Conservation (phyloP, 2,888 invertebrate genomes). For the Crioceris asparagi region DNA sequence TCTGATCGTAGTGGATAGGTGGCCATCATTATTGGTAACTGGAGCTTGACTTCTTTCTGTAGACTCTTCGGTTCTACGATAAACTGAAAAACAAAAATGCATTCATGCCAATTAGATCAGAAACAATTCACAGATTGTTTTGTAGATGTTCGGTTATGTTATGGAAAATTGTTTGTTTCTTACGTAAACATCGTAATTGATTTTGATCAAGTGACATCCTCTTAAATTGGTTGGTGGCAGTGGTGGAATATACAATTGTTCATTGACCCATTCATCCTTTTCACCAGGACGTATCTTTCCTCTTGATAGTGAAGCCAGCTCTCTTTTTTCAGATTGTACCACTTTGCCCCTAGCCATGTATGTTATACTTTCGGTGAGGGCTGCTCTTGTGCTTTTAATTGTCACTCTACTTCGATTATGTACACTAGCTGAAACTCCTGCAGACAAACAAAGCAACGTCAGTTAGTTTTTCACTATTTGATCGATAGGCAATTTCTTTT, state of each 20-base stretch:
- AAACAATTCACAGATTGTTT: background rate
- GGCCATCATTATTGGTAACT: constrained; percentile 82
- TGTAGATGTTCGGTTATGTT: no score
- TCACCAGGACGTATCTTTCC: constrained; percentile 75
- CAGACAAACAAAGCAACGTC: no score
- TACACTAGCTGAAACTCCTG: constrained; percentile 63
- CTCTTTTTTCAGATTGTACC: constrained; percentile 77
- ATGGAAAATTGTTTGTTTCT: no score
- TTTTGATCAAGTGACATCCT: constrained; percentile 87
- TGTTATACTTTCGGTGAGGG: constrained; percentile 80
- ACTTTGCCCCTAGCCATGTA: constrained; percentile 80
- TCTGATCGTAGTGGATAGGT: constrained; percentile 75
- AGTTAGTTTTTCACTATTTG: no score
- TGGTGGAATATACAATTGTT: constrained; percentile 85
- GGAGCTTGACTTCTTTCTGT: constrained; percentile 84
- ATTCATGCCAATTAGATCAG: background rate
- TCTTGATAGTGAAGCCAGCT: constrained; percentile 65
- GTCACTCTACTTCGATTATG: constrained; percentile 77
- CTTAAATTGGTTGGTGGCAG: constrained; percentile 88
- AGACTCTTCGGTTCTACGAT: constrained; percentile 84
- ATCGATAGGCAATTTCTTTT: no score
- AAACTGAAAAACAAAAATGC: constrained; percentile 48
- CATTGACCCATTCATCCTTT: constrained; percentile 76
- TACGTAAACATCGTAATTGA: constrained; percentile 87
- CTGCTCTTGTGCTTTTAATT: constrained; percentile 75